phyloP scores from a whole-genome alignment of 2,113 vertebrate genomes.

The Lophius piscatorius region DNA sequence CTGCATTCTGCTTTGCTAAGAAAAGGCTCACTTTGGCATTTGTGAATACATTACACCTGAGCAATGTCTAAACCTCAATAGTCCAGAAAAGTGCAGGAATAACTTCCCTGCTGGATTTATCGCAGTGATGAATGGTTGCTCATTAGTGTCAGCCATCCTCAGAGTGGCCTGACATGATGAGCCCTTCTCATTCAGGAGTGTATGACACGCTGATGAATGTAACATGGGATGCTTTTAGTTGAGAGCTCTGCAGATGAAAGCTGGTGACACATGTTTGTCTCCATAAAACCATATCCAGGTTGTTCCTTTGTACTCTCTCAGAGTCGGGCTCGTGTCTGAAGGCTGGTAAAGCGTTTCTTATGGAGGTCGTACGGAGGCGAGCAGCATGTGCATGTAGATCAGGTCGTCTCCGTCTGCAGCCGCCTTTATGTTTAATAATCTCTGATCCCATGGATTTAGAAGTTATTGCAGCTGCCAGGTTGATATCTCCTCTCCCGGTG shows the following conservation, averaged over 20 bases:
- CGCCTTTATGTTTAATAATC: constrained; percentile 38
- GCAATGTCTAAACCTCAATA: no score
- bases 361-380: background rate
- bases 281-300: background rate
- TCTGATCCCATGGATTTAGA: constrained; percentile 17
- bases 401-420: constrained; percentile 5
- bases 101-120: constrained; percentile 58
- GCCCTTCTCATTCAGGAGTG: constrained; percentile 22
- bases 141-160: constrained; percentile 57
- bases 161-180: constrained; percentile 44
- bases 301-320: background rate
- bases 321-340: background rate
- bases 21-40: no score
- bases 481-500: constrained; percentile 38
- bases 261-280: background rate
- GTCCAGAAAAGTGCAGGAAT: constrained; percentile 37
- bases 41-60: no score
- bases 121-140: constrained; percentile 55
- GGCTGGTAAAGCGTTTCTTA: background rate
- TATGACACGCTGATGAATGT: constrained; percentile 21
- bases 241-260: background rate
- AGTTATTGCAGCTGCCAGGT: constrained; percentile 18
- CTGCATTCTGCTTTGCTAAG: no score
- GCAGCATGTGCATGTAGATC: constrained; percentile 3
- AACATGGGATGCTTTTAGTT: background rate